Evolutionary conservation across 2,113 vertebrate species (phyloP).

Genomic region (Podocnemis expansa): DNA sequence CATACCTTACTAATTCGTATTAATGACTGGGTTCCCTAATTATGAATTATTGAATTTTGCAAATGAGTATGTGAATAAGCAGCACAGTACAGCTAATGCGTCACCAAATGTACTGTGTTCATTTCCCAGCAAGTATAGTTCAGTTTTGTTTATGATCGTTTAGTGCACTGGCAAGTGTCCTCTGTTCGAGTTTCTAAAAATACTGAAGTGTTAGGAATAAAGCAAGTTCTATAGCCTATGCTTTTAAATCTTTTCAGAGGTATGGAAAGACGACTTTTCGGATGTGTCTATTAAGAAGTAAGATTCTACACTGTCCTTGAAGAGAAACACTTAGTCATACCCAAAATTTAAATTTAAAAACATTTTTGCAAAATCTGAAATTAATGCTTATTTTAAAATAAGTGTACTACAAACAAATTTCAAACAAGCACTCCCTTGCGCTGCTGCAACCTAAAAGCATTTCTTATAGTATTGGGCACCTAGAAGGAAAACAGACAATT

Average conservation of each 20-base stretch:
- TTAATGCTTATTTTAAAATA: neutral
- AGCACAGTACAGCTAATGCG: neutral
- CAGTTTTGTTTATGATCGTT: neutral
- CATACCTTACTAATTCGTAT: rapidly evolving
- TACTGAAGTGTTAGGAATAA: neutral
- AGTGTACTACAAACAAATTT: neutral
- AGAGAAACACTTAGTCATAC: neutral
- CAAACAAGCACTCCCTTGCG: neutral
- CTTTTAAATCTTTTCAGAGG: rapidly evolving
- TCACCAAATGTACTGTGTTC: rapidly evolving
- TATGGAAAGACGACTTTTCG: rapidly evolving
- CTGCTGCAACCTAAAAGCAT: neutral
- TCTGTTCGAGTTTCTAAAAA: slow-evolving; percentile 17
- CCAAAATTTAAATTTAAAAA: neutral
- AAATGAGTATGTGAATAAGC: neutral
- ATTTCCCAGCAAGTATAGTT: neutral
- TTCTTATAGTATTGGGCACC: too few relatives aligned
- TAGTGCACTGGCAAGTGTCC: neutral
- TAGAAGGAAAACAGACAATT: rapidly evolving
- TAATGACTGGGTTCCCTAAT: rapidly evolving
- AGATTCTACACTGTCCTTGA: neutral
- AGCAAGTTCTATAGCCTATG: neutral
- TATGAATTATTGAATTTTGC: rapidly evolving
- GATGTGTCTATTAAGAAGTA: rapidly evolving
- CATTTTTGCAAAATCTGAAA: neutral